Base-by-base conservation (phyloP, 2,888 invertebrate genomes). In the Drosophila longiperda region DNA sequence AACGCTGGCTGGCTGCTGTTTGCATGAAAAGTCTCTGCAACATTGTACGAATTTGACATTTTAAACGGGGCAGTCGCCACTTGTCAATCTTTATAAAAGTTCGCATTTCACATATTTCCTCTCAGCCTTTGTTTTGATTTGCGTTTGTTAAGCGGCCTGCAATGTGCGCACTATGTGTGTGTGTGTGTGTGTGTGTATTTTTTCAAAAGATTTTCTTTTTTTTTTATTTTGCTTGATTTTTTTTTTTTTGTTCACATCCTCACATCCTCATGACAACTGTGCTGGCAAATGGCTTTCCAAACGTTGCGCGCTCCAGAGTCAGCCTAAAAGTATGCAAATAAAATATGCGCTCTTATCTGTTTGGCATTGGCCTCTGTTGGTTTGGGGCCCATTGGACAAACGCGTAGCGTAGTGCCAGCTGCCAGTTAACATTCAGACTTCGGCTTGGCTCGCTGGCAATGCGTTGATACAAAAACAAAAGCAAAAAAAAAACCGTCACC, bases 311-410 rank as follows among this genome's bases (percentile, higher is more conserved):
- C 57, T 71, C 71, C 76, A 80, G 77, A 85, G 72, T 85, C 86
- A 73, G 87, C 89, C 87, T 87, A 87, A 89, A 87, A 87, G 87
- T 87, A 87, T 87, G 87, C 89, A 89, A 87, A 89, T 84, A 87
- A 86, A 87, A 87, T 86, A 82, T 86, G 83, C 86, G 85, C 83
- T 79, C 83, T 87, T 86, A 87, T 86, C 85, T 87, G 88, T 83
- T 87, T 87, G 85, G 86, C 85, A 81, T 87, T 79, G 85, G 85
- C 85, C 85, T 85, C 77, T 85, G 88, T 77, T 76, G 78, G 70
- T 70, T 66, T 64, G 55, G 55, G 55, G 52, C 55, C 65, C 80
- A 66, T 59, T 66, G 78, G 58, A 63, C 69, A 64, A 60, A 48
- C 58, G 36, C 63, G 52, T 49, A 32, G 29, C 61, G 50, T 49